phyloP scores from a whole-genome alignment of 2,113 vertebrate genomes.

The Phalacrocorax carbo region DNA sequence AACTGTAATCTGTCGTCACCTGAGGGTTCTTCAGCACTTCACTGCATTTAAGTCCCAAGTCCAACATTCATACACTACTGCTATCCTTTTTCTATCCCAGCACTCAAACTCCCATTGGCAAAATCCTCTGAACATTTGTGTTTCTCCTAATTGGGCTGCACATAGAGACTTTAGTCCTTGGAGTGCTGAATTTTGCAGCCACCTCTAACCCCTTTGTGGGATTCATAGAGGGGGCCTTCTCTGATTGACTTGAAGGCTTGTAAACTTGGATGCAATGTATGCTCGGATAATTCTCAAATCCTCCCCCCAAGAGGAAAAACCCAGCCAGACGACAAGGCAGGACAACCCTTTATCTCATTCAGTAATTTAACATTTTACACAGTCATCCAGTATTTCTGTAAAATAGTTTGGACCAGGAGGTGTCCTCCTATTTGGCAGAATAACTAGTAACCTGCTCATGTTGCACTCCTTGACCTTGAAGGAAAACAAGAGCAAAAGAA shows the following conservation, averaged over 20 bases:
- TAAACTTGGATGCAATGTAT: background rate
- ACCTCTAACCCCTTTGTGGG: background rate
- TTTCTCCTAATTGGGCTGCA: background rate
- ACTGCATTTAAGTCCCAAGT: background rate
- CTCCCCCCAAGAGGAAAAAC: background rate
- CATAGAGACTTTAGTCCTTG: background rate
- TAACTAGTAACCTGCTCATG: background rate
- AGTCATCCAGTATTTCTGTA: background rate
- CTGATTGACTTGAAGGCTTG: background rate
- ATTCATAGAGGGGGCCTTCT: background rate
- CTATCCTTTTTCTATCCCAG: background rate
- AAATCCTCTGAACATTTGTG: background rate
- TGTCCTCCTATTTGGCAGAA: background rate
- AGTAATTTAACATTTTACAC: background rate
- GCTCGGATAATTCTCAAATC: background rate
- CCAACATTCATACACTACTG: background rate
- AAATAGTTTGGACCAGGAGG: background rate
- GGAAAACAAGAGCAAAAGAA: constrained; percentile 7
- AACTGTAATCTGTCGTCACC: background rate
- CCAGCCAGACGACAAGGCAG: background rate
- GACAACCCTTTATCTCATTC: background rate
- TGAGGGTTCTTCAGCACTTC: background rate
- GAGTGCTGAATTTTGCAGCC: background rate
- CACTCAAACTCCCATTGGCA: background rate
- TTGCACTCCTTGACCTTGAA: background rate